Conservation (phyloP, 2,113 vertebrate species). For the Desmodus rotundus region DNA sequence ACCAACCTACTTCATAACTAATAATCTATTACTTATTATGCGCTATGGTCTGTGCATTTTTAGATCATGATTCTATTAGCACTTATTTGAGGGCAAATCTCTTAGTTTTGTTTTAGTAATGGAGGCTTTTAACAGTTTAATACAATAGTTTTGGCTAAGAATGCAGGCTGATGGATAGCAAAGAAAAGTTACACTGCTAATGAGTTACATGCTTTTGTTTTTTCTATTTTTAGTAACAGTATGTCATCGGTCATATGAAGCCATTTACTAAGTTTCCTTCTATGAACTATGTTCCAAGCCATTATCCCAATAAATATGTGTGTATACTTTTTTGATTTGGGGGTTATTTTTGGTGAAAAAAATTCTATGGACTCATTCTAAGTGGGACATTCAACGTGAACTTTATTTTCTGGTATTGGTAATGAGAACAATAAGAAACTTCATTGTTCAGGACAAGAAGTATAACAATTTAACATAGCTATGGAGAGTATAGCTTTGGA, state of each 20-base stretch:
- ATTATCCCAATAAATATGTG: neutral
- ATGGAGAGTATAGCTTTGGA: neutral
- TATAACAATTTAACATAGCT: neutral
- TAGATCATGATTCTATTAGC: neutral
- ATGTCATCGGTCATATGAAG: neutral
- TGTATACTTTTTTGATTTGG: no score
- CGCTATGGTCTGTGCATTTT: neutral
- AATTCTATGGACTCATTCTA: neutral
- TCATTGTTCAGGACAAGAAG: neutral
- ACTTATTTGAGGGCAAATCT: neutral
- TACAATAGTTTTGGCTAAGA: neutral
- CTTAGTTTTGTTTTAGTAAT: neutral
- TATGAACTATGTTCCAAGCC: neutral
- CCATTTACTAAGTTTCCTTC: neutral
- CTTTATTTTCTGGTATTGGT: neutral
- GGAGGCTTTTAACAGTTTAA: neutral
- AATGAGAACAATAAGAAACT: neutral
- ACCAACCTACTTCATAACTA: neutral
- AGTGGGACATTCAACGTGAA: neutral
- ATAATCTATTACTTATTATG: neutral
- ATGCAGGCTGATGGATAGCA: neutral
- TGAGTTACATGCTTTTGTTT: neutral
- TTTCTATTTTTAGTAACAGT: neutral
- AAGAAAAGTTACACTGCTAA: neutral
- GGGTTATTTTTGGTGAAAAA: neutral